Evolutionary conservation across 2,888 invertebrate species (phyloP).

Genomic region (Macropis europaea): DNA sequence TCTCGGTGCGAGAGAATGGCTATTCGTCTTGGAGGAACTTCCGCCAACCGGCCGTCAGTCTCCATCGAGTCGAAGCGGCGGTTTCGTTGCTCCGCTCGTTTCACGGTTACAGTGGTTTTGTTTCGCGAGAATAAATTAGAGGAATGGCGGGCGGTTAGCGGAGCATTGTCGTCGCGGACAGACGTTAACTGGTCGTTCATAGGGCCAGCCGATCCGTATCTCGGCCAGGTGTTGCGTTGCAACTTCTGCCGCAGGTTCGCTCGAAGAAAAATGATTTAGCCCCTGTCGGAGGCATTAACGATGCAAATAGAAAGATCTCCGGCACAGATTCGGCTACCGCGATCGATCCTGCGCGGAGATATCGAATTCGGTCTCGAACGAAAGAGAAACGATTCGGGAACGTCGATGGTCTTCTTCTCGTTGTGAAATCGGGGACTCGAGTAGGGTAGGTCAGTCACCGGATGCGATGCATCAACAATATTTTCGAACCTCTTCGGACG

Average conservation of each 20-base stretch:
- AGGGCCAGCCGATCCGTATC: slow-evolving; percentile 41
- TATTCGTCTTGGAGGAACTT: not conserved
- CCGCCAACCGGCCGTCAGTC: not conserved
- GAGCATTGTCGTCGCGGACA: slow-evolving; percentile 9
- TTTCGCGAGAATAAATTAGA: slow-evolving; percentile 14
- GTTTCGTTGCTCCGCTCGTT: not conserved
- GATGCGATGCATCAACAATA: no score
- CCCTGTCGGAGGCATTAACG: slow-evolving; percentile 36
- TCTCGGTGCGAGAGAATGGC: no score
- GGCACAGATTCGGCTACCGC: slow-evolving; percentile 17
- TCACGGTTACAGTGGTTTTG: not conserved
- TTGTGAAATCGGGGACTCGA: not conserved
- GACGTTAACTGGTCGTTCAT: slow-evolving; percentile 45
- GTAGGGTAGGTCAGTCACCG: no score
- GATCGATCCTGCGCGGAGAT: slow-evolving; percentile 7
- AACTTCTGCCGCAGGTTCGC: slow-evolving; percentile 23
- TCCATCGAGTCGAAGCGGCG: no score
- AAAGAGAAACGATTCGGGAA: slow-evolving; percentile 3
- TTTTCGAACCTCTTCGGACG: no score
- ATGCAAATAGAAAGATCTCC: slow-evolving; percentile 47
- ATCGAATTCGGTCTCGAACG: not conserved
- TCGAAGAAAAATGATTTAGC: slow-evolving; percentile 52
- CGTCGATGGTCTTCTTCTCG: not conserved
- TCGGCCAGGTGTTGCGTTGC: slow-evolving; percentile 53
- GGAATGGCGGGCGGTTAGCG: slow-evolving; percentile 8